Conservation (phyloP, 2,797 vertebrate genomes). For the Sebastes hubbsi region DNA sequence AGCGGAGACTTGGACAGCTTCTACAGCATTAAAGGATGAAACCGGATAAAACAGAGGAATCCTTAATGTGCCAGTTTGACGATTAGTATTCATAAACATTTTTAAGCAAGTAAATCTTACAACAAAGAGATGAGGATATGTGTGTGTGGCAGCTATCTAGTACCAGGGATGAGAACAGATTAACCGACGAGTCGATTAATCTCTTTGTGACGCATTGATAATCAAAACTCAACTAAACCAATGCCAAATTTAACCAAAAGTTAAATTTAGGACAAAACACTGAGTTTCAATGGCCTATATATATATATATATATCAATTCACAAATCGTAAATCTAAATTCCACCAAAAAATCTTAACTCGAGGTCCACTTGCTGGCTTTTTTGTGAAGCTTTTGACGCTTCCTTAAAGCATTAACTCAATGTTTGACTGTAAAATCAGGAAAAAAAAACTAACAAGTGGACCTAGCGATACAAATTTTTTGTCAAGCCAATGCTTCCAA, state of each 20-base stretch:
- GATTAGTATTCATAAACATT: not conserved
- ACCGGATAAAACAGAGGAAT: not conserved
- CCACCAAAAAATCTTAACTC: conserved; percentile 29
- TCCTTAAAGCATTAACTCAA: not conserved
- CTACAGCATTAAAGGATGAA: not conserved
- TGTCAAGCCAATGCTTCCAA: not conserved
- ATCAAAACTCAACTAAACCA: conserved; percentile 3
- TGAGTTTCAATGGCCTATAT: not conserved
- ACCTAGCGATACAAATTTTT: conserved; percentile 9
- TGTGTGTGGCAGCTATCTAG: not conserved
- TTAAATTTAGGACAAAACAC: not conserved
- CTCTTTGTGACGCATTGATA: not conserved
- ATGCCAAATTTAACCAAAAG: conserved; percentile 29
- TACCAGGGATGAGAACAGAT: conserved; percentile 10
- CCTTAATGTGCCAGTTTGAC: not conserved
- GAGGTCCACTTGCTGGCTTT: conserved; percentile 1
- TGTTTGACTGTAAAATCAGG: not conserved
- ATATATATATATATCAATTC: too few species aligned
- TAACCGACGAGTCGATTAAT: conserved; percentile 23
- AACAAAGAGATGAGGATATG: not conserved
- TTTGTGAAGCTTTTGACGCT: not conserved
- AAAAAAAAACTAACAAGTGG: not conserved
- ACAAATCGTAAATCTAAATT: not conserved
- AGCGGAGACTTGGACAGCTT: conserved; percentile 9
- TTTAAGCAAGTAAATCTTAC: not conserved